A percentile compares a stretch with the other conserved stretches of the same genome.
Evolutionary conservation across 2,888 invertebrate species (phyloP).

Genomic region (Arrhopalites spinosus): DNA sequence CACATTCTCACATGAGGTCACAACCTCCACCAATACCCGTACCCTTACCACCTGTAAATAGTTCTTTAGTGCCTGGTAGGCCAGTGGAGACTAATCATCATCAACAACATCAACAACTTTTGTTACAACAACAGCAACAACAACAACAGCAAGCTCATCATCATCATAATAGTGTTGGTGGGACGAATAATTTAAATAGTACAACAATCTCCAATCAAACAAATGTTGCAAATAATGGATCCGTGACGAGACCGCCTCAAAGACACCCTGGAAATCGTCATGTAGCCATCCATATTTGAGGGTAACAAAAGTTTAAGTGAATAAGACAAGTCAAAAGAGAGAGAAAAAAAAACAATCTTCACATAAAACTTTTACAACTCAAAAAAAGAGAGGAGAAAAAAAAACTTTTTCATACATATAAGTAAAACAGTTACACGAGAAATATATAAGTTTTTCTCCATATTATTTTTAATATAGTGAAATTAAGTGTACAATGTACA

Average conservation of each 20-base stretch:
- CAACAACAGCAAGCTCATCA: conserved; percentile 31
- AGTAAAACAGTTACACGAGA: too few relatives aligned
- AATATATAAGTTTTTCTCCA: too few relatives aligned
- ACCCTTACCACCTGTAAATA: neutral
- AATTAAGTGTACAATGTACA: too few relatives aligned
- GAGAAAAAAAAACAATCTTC: too few relatives aligned
- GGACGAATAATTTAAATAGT: conserved; percentile 2
- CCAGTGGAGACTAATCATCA: conserved; percentile 4
- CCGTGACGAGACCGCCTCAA: conserved; percentile 42
- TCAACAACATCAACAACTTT: conserved; percentile 37
- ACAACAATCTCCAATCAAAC: too few relatives aligned
- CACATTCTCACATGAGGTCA: neutral
- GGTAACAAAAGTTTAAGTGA: too few relatives aligned
- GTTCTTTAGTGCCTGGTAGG: too few relatives aligned
- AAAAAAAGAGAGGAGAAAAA: too few relatives aligned
- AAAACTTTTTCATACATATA: too few relatives aligned
- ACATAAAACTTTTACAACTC: too few relatives aligned
- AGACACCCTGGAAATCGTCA: conserved; percentile 53
- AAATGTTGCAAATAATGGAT: conserved; percentile 1
- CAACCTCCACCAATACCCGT: conserved; percentile 23
- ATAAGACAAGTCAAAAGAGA: too few relatives aligned
- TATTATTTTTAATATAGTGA: too few relatives aligned
- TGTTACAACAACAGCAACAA: conserved; percentile 41
- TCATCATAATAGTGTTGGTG: neutral
- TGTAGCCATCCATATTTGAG: conserved; percentile 67